Conservation (phyloP, 2,888 invertebrate genomes). For the Dicyrtomina minuta region DNA sequence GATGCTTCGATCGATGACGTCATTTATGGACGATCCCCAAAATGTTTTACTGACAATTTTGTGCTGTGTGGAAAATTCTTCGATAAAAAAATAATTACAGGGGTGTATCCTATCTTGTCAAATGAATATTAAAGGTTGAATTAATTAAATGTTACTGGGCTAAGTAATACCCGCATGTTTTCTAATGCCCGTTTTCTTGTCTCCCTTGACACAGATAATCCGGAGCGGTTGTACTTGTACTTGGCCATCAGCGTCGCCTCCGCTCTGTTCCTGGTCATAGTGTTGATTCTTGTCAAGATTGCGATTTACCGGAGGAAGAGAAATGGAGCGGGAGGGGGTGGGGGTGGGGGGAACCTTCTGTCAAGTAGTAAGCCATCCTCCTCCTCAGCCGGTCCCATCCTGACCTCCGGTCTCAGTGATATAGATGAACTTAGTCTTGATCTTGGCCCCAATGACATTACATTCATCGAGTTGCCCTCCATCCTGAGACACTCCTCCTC, state of each 20-base stretch:
- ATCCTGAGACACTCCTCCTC: conserved; percentile 42
- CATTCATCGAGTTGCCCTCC: conserved; percentile 48
- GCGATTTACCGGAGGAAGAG: conserved; percentile 70
- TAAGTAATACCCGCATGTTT: no score
- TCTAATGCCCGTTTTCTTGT: no score
- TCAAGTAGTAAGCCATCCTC: conserved; percentile 51
- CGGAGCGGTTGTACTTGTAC: conserved; percentile 79
- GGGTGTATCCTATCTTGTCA: no score
- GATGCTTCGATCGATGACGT: no score
- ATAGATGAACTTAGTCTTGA: conserved; percentile 61
- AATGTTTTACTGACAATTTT: no score
- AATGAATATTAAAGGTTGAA: no score
- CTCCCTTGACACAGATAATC: conserved; percentile 58
- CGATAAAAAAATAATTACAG: no score
- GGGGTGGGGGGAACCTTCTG: conserved; percentile 55
- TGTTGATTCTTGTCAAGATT: conserved; percentile 63
- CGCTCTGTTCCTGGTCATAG: conserved; percentile 70
- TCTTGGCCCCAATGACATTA: conserved; percentile 33
- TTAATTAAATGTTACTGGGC: no score
- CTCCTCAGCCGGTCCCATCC: conserved; percentile 75
- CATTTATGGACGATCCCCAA: no score
- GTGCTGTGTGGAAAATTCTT: no score
- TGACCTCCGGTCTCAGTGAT: conserved; percentile 84
- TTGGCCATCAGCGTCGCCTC: conserved; percentile 74
- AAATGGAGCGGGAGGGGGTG: conserved; percentile 60